Base-by-base conservation (phyloP, 2,113 vertebrate species). In the Noturus placidus region DNA sequence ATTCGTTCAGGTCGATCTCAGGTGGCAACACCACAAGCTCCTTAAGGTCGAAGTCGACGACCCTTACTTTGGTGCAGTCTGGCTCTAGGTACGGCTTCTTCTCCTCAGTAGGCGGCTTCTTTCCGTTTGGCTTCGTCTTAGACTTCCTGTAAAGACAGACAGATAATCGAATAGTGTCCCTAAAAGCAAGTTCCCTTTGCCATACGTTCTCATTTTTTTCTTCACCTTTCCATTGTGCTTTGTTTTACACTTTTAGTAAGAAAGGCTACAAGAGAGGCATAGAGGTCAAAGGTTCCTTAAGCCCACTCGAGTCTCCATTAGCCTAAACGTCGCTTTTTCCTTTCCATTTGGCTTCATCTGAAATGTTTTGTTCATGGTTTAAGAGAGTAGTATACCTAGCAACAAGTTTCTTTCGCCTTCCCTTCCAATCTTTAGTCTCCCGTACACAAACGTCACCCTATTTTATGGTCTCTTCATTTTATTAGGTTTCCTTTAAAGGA, bases 1-100 rank as follows among this genome's bases (percentile, higher is more conserved):
- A 99, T 94, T 99, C 98, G 0, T 99, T 98, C 93, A 99, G 97
- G 94, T 99, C 98, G 84, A 99, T 99, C 95, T 99, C 98, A 65
- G 96, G 96, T 67, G 98, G 98, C 92, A 99, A 93, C 92, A 96
- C 96, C 94, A 99, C 98, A 93, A 99, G 95, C 89, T 99, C 98
- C 94, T 97, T 97, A 85, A 99, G 97, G 88, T 97, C 97, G 0
- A 98, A 98, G 93, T 99, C 98, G 0, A 98, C 96, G 91, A 99
- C 97, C 27, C 97, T 95, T 88, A 97, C 97, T 90, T 96, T 97
- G n/a, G 97, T 96, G 90, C 97, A 97, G 94, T 99, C 98, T 0
- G 96, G 93, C 88, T 99, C 98, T 93, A 99, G 88, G 94, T 99
- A 99, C 87, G 96, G 94, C 92, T 99, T 99, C 94, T 99, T 99